Conservation (phyloP, 2,888 invertebrate genomes). For the Volucella inflata region DNA sequence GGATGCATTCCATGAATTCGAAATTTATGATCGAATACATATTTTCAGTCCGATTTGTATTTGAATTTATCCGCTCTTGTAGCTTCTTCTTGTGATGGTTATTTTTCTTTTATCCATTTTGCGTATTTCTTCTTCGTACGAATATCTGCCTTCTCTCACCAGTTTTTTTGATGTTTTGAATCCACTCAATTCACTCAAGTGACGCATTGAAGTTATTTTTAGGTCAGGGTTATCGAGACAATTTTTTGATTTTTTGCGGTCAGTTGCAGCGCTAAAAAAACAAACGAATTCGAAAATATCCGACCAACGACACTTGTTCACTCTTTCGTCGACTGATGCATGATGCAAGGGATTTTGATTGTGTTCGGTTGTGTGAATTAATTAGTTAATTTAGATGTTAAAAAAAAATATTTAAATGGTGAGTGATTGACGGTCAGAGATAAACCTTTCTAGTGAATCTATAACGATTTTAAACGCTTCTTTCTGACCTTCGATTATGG, state of each 20-base stretch:
- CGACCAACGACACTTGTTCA: no score
- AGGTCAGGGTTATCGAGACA: slow-evolving; percentile 70
- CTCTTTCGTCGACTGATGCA: no score
- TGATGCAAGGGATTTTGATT: no score
- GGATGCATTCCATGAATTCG: no score
- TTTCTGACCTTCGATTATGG: no score
- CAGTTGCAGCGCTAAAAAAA: slow-evolving; percentile 68
- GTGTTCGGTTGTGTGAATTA: no score
- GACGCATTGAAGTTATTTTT: slow-evolving; percentile 55
- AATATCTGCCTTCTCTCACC: neutral
- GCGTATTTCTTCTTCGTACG: neutral
- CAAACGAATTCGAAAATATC: slow-evolving; percentile 17
- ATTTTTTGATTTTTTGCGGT: slow-evolving; percentile 69
- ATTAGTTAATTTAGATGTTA: no score
- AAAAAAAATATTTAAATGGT: no score
- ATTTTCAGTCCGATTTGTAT: neutral
- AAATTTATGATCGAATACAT: neutral
- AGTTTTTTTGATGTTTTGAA: slow-evolving; percentile 4
- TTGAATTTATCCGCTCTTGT: neutral
- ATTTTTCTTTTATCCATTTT: neutral
- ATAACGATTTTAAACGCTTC: no score
- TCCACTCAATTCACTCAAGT: slow-evolving; percentile 1
- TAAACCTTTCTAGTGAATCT: no score
- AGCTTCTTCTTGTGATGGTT: neutral
- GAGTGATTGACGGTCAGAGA: no score